phyloP scores from a whole-genome alignment of 2,888 invertebrate species.

The Entomobrya multifasciata region DNA sequence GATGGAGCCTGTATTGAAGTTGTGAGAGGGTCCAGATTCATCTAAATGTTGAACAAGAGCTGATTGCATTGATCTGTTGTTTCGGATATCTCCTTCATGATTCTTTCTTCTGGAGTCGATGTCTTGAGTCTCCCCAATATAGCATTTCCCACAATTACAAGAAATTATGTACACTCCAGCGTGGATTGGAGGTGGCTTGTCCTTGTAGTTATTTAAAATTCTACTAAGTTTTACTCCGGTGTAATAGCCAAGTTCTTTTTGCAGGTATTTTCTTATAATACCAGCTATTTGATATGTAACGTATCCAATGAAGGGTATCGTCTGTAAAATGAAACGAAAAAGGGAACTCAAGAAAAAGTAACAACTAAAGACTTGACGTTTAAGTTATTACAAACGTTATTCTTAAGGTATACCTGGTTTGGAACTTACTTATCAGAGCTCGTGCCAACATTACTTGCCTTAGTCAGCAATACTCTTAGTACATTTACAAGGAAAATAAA shows the following conservation, averaged over 20 bases:
- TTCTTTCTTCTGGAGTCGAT: neutral
- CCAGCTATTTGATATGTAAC: neutral
- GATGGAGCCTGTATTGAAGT: neutral
- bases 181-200: neutral
- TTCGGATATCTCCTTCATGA: neutral
- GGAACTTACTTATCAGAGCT: too few relatives aligned
- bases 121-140: neutral
- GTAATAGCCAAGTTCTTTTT: neutral
- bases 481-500: too few relatives aligned
- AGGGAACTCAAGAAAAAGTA: too few relatives aligned
- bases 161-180: neutral
- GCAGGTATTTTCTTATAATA: neutral
- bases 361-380: too few relatives aligned
- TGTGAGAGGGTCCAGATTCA: neutral
- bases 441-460: too few relatives aligned
- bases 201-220: conserved; percentile 5
- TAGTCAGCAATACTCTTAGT: too few relatives aligned
- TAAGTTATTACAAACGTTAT: too few relatives aligned
- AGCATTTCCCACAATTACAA: neutral
- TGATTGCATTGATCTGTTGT: neutral
- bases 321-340: too few relatives aligned
- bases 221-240: neutral
- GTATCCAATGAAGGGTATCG: neutral
- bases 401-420: too few relatives aligned
- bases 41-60: neutral